Base-by-base conservation (phyloP, 2,888 invertebrate genomes). In the Temnothorax ravouxi region DNA sequence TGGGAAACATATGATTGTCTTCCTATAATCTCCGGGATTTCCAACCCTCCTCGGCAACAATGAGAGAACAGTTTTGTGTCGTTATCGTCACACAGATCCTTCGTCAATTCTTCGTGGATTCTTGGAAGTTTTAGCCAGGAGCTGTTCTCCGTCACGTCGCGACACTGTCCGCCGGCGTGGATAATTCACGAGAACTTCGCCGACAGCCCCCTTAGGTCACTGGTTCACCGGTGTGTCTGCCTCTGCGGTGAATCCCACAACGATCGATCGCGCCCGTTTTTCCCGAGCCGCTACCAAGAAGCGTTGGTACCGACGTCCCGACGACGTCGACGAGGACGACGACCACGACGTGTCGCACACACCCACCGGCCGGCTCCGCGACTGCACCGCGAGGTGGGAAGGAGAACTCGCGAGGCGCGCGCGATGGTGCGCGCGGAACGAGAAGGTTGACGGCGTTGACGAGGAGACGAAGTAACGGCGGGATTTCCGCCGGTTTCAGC, bases 241-340 rank as follows among this genome's bases (percentile, higher is more conserved):
- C 67, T 54, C n/a, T 41, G 74, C 62, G 59, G 25, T 54, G 64
- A 25, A 69, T 67, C 59, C 29, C 34, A 81, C 66, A 54, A 29
- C 59, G 61, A 79, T 83, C 59, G 84, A 34, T 69, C 52, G 54
- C 44, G 21, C 67, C 81, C 34, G 13, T 38, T n/a, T 64, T 75
- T 34, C 25, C 44, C 44, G 82, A 87, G 71, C 80, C 18, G 83
- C 80, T 86, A 76, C 84, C 85, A 81, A 81, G 59, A 67, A 54
- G 21, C 47, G 59, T 25, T 71, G 79, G 47, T 80, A 80, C 79
- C 71, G 25, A 76, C 75, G 44, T 54, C 54, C 13, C 62, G 71
- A 25, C 61, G 67, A 61, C 54, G 59, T 75, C 61, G 69, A 62
- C 29, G 80, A 83, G 9, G 76, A 84, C 13, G 72, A 67, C 52